phyloP scores from a whole-genome alignment of 2,888 invertebrate species.

The Drosophila ochracea region DNA sequence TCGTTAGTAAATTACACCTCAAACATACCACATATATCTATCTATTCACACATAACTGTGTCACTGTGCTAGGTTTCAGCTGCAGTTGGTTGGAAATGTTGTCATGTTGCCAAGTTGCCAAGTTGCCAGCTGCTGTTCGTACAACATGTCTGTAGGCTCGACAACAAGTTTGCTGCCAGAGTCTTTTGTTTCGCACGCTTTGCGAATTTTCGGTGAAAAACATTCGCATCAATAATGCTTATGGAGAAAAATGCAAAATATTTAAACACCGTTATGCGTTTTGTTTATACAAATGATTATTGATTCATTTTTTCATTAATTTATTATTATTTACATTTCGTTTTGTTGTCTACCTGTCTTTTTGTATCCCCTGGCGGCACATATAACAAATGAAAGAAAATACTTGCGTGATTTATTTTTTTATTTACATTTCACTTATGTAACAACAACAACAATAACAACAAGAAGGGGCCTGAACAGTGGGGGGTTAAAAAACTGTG shows the following conservation, averaged over 20 bases:
- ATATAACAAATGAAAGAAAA: not conserved
- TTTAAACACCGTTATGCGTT: conserved; percentile 53
- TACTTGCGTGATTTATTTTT: not conserved
- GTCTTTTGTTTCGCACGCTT: conserved; percentile 70
- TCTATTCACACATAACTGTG: conserved; percentile 50
- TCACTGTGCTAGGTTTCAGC: conserved; percentile 60
- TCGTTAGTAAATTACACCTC: conserved; percentile 32
- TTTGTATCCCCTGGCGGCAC: conserved; percentile 22
- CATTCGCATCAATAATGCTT: conserved; percentile 6
- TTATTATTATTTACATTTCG: conserved; percentile 41
- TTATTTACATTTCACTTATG: conserved; percentile 58
- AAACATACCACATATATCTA: not conserved
- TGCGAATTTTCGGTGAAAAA: conserved; percentile 26
- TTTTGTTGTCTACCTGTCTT: conserved; percentile 6
- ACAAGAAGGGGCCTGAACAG: not conserved
- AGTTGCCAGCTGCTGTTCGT: conserved; percentile 10
- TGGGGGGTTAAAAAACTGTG: conserved; percentile 56
- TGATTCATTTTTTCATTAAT: conserved; percentile 46
- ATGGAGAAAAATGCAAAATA: conserved; percentile 29
- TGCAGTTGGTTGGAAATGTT: conserved; percentile 32
- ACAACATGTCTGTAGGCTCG: conserved; percentile 58
- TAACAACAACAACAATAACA: conserved; percentile 15
- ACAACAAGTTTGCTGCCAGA: conserved; percentile 68
- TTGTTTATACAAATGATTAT: conserved; percentile 56
- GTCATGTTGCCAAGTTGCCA: not conserved